Conservation (phyloP, 2,888 invertebrate species). For the Julus scandinavius region DNA sequence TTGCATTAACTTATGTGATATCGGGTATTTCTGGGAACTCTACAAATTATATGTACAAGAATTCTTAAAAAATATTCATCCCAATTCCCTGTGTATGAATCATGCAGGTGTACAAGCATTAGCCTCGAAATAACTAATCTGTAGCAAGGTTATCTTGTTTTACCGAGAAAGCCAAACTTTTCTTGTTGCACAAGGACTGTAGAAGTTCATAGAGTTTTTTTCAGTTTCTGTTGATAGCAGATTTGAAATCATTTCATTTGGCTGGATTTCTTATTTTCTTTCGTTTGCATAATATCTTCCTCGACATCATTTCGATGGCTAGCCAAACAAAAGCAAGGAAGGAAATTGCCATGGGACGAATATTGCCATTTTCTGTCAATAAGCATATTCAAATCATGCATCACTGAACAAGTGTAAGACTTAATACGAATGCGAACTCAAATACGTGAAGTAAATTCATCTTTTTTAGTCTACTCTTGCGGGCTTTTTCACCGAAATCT, state of each 20-base stretch:
- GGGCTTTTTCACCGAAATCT: neutral
- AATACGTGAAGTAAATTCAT: neutral
- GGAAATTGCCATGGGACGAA: neutral
- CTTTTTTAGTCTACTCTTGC: neutral
- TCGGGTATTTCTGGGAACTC: no score
- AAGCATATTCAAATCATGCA: constrained; percentile 22
- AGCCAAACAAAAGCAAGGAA: constrained; percentile 29
- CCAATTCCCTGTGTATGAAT: no score
- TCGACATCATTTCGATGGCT: constrained; percentile 29
- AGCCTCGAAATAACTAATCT: no score
- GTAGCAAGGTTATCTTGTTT: no score
- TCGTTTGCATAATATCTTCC: constrained; percentile 8
- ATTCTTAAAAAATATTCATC: no score
- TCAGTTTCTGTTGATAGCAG: neutral
- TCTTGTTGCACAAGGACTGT: neutral
- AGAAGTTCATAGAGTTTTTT: neutral
- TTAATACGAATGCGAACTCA: neutral
- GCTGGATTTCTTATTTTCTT: neutral
- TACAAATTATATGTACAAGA: no score
- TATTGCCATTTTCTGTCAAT: constrained; percentile 28
- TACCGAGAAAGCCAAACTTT: no score
- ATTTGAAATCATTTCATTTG: neutral
- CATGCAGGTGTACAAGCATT: no score
- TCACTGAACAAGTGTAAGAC: neutral
- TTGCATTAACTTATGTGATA: neutral